phyloP scores from a whole-genome alignment of 2,797 vertebrate species.

The Rhynchotus rufescens region DNA sequence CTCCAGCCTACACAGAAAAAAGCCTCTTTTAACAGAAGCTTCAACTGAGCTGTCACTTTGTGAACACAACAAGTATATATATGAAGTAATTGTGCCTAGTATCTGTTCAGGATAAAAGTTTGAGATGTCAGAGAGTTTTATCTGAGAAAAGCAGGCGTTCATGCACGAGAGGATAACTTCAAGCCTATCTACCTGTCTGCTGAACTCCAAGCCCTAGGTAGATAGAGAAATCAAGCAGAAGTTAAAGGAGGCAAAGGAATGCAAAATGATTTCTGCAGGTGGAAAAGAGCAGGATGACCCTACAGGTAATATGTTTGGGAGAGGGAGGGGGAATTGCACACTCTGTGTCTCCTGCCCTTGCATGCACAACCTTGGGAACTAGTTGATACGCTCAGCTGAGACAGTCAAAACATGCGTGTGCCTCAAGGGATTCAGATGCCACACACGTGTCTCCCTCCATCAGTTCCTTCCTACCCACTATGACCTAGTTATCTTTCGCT shows the following conservation, averaged over 20 bases:
- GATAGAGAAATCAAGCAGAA: conserved; percentile 37
- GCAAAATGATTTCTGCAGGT: conserved; percentile 32
- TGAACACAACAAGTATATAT: background rate
- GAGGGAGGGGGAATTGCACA: background rate
- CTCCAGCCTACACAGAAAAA: background rate
- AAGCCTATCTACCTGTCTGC: conserved; percentile 23
- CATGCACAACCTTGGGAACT: fast-evolving
- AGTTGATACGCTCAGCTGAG: background rate
- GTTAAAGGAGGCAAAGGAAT: background rate
- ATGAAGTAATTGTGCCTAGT: background rate
- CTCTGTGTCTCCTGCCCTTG: background rate
- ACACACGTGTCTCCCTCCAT: background rate
- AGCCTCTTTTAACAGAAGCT: background rate
- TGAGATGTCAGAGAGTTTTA: conserved; percentile 47
- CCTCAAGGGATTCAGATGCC: background rate
- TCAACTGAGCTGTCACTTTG: background rate
- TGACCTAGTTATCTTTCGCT: background rate
- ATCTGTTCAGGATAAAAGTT: conserved; percentile 1
- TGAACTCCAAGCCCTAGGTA: background rate
- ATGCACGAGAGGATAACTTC: conserved; percentile 50
- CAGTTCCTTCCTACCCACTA: background rate
- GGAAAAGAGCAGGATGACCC: background rate
- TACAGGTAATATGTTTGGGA: background rate
- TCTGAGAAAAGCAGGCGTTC: conserved; percentile 16
- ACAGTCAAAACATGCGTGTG: fast-evolving